Evolutionary conservation across 2,888 invertebrate species (phyloP), one percentile per base, ranked within the genome.

Genomic region (Drosophila melanosoma): DNA sequence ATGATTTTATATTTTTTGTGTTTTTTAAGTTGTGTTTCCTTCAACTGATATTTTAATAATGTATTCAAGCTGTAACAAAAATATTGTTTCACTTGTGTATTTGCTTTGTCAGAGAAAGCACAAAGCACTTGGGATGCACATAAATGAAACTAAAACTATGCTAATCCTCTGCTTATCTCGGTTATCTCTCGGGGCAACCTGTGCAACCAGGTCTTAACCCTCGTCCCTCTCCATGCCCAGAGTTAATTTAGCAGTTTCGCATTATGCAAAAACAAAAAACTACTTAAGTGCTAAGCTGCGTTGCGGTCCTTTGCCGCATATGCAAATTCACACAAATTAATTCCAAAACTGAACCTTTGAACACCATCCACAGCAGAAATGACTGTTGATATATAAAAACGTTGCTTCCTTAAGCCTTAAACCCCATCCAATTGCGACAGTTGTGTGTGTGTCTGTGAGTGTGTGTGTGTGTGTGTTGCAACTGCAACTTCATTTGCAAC

Each of bases 401-500:
- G 45, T 45, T 23, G 45, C 45, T 45, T 45, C 45, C 45, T 45
- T 45, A 23, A 54, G 23, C 12, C 32, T 2, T 20, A 45, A 15
- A 1, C 11, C 23, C 26, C 62, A 48, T 20, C 26, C 48, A 57
- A 53, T 8, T 69, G 77, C 80, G 63, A 69, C 77, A 75, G 76
- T 79, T 77, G 75, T 80, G 72, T 62, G 26, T 77, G 69, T 80
- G 72, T 62, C 69, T 80, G 74, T 62, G n/a, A n/a, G 74, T 62
- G 74, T 77, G 75, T 80, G 72, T 62, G 26, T 77, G 69, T 80
- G 72, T 62, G 75, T 80, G 74, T 62, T 82, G 89, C 89, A 78
- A 52, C 78, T 82, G 90, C 88, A 89, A 89, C 90, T 87, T 87
- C 90, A 87, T 86, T 87, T 90, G 90, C 87, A 86, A 81, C 87